These are phyloP conservation scores for Microtus agrestis DNA, from an alignment of 2,797 vertebrate species.

Conservation along the genomic window DNA sequence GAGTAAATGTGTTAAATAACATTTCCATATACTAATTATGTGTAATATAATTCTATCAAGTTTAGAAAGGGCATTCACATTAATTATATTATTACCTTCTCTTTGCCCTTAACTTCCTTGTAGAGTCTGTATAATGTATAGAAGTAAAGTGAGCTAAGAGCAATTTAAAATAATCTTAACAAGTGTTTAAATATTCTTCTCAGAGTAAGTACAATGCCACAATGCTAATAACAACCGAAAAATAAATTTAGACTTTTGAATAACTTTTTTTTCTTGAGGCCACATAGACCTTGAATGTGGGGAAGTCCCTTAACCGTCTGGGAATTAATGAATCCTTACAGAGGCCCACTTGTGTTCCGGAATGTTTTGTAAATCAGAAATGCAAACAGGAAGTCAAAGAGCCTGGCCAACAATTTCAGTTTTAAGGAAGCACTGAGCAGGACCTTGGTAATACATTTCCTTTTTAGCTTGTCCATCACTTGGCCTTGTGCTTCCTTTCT, in stretches of 20 bases:
- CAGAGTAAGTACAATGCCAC: slow-evolving; percentile 47
- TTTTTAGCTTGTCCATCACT: slow-evolving; percentile 21
- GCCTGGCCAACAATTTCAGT: background rate
- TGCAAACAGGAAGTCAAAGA: slow-evolving; percentile 12
- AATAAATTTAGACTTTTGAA: slow-evolving; percentile 65
- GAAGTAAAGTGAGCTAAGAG: slow-evolving; percentile 49
- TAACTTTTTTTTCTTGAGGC: background rate
- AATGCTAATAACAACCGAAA: slow-evolving; percentile 64
- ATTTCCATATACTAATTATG: slow-evolving; percentile 50
- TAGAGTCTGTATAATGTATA: slow-evolving; percentile 33
- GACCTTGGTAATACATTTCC: background rate
- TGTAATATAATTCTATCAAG: slow-evolving; percentile 53
- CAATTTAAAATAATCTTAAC: slow-evolving; percentile 69
- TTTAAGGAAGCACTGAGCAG: background rate
- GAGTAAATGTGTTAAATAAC: slow-evolving; percentile 21
- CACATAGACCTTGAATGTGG: slow-evolving; percentile 51
- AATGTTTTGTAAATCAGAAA: slow-evolving; percentile 53
- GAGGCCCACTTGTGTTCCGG: background rate
- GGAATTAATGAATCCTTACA: slow-evolving; percentile 54
- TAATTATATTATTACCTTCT: slow-evolving; percentile 70
- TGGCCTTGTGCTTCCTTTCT: background rate
- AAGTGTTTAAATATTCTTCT: slow-evolving; percentile 60
- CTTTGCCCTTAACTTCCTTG: slow-evolving; percentile 49
- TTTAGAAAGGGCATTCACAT: slow-evolving; percentile 62
- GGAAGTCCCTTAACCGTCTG: slow-evolving; percentile 53